Evolutionary conservation across 2,888 invertebrate species (phyloP).

Genomic region (Plagiodera versicolora): DNA sequence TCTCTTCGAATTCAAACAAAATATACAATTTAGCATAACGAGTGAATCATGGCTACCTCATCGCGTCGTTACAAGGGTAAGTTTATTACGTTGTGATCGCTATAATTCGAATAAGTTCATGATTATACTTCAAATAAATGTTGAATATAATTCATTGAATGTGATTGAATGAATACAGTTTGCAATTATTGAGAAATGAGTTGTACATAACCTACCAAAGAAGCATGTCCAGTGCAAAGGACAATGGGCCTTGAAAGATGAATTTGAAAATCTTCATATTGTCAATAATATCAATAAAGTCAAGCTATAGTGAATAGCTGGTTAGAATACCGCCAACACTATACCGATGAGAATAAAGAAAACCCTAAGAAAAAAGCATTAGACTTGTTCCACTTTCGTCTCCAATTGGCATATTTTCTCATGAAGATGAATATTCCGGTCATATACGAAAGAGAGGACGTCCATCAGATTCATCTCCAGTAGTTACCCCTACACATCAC

Average conservation of each 20-base stretch:
- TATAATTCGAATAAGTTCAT: conserved; percentile 6
- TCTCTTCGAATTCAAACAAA: conserved; percentile 6
- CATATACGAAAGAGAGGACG: no score
- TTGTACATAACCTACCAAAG: conserved; percentile 7
- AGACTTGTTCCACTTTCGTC: no score
- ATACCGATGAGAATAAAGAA: no score
- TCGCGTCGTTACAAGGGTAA: conserved; percentile 10
- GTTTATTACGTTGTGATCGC: conserved; percentile 3
- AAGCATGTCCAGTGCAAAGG: conserved; percentile 10
- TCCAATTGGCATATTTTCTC: no score
- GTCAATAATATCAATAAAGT: no score
- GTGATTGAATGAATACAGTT: conserved; percentile 6
- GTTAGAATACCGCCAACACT: no score
- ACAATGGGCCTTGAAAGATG: conserved; percentile 7
- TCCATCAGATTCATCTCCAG: no score
- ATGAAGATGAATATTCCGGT: no score
- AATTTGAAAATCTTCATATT: neutral
- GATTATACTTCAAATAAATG: conserved; percentile 6
- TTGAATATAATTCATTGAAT: conserved; percentile 9
- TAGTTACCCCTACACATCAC: no score
- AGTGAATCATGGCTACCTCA: conserved; percentile 10
- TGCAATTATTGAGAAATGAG: conserved; percentile 3
- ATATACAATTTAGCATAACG: conserved; percentile 5
- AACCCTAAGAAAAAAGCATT: no score
- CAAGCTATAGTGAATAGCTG: no score